Base-by-base conservation (phyloP, 2,888 invertebrate genomes). In the Caenorhabditis sp. region DNA sequence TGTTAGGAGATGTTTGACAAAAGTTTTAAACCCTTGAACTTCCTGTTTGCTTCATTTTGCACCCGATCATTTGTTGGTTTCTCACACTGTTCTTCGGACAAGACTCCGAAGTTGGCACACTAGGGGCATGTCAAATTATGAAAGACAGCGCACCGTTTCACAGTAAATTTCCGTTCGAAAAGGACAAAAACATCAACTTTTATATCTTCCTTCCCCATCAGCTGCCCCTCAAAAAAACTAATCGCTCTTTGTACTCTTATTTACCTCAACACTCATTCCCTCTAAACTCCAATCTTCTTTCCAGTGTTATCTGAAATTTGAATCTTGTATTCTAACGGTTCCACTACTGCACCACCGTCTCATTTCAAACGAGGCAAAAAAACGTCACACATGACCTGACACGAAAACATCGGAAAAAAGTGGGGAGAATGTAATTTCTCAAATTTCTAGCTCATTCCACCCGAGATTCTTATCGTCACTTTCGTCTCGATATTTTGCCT, bases 381-480 rank as follows among this genome's bases (percentile, higher is more conserved):
- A 41, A 54, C 24, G 61, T 54, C 54, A 26, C 54, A 54, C 22
- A 26, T 22, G n/a, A 54, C 47, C n/a, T 19, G 19, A n/a, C 44
- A n/a, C n/a, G 14, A 47, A 47, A n/a, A 54, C 26, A 54, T 16
- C 54, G 63, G 19, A 35, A 61, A 63, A 63, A 58, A 35, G 7
- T 31, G 31, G 31, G 31, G 22, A 26, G 66, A 66, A 66, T 49
- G 51, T 49, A 51, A 49, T 49, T 66, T 49, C 47, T n/a, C 22
- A 51, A 66, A 66, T 54, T 68, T 68, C 31, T 54, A 68, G 68
- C 68, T 68, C 66, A 68, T 64, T 64, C 38, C 64, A 35, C 31
- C 38, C 38, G 1, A 31, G 66, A 66, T 66, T 66, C 47, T 66
- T 66, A 66, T 66, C 66, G 19, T 24, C n/a, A n/a, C n/a, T n/a